phyloP scores from a whole-genome alignment of 2,888 invertebrate species.

The Stramonita haemastoma region DNA sequence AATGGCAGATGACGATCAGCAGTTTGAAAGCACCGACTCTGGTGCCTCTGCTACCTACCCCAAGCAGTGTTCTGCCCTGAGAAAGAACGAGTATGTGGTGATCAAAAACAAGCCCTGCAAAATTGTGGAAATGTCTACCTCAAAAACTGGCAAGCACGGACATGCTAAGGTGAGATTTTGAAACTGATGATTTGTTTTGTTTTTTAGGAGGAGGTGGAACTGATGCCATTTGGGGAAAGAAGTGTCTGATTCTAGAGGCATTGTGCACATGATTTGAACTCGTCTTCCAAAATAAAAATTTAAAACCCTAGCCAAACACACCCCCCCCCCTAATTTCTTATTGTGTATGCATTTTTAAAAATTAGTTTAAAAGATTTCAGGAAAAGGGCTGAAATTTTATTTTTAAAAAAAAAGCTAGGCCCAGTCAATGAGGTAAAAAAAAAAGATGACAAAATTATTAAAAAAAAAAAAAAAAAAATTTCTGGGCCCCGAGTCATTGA shows the following conservation, averaged over 20 bases:
- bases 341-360: too few relatives aligned
- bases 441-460: too few relatives aligned
- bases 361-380: not conserved
- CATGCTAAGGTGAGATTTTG: constrained; percentile 83
- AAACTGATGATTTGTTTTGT: not conserved
- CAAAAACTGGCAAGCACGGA: constrained; percentile 99
- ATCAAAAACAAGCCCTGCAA: constrained; percentile 98
- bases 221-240: too few relatives aligned
- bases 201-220: not conserved
- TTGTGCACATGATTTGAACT: too few relatives aligned
- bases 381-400: not conserved
- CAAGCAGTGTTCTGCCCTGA: constrained; percentile 98
- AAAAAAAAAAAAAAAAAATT: too few relatives aligned
- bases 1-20: constrained; percentile 59
- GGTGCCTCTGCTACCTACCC: constrained; percentile 97
- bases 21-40: constrained; percentile 66
- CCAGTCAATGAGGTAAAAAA: too few relatives aligned
- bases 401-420: too few relatives aligned
- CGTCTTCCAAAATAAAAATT: too few relatives aligned
- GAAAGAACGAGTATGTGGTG: constrained; percentile 99
- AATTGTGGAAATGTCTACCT: constrained; percentile 99
- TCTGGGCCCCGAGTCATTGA: too few relatives aligned
- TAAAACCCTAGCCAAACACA: too few relatives aligned
- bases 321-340: too few relatives aligned
- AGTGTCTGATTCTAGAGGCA: too few relatives aligned